Evolutionary conservation across 2,113 vertebrate genomes (phyloP).

Genomic region (Monarcha castaneiventris): DNA sequence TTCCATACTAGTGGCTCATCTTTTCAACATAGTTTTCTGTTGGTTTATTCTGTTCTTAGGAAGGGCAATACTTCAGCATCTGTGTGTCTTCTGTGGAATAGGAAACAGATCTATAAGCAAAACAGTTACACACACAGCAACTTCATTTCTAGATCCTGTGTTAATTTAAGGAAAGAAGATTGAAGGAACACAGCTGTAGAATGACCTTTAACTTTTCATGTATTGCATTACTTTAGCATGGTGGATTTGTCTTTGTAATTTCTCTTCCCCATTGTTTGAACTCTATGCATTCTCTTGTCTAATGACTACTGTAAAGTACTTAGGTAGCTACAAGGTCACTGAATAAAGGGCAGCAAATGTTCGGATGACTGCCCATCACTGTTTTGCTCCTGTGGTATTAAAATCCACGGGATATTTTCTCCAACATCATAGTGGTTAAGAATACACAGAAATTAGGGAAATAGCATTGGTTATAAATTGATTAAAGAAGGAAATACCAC

Average conservation of each 20-base stretch:
- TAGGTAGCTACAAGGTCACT: not conserved
- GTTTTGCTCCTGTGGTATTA: not conserved
- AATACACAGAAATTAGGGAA: not conserved
- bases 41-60: not conserved
- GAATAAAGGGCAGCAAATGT: not conserved
- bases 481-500: not conserved
- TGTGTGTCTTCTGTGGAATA: not conserved
- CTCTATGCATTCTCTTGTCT: rapidly evolving
- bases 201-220: not conserved
- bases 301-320: not conserved
- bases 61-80: rapidly evolving
- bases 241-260: rapidly evolving
- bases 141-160: not conserved
- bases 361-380: not conserved
- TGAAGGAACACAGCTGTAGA: not conserved
- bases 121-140: not conserved
- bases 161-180: not conserved
- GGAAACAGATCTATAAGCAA: not conserved
- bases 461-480: not conserved
- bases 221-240: not conserved
- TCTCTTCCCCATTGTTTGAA: not conserved
- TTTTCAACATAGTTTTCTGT: not conserved
- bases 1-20: not conserved
- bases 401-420: not conserved
- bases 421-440: not conserved